Evolutionary conservation across 2,888 invertebrate genomes (phyloP).

Genomic region (Patella pellucida): DNA sequence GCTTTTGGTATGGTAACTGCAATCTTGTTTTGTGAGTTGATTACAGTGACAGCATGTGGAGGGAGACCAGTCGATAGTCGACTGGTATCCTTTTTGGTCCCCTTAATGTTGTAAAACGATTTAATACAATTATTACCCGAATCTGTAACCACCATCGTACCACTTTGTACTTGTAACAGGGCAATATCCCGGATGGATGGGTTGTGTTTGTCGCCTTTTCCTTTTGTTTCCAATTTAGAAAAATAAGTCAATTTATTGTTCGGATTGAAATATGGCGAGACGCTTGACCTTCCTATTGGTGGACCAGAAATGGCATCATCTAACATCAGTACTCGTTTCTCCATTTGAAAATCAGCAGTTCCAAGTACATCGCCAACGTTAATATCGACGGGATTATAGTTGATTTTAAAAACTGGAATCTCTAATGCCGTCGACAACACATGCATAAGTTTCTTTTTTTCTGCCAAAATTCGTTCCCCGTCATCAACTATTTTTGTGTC

Average conservation of each 20-base stretch:
- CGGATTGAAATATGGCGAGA: neutral
- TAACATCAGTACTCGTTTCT: neutral
- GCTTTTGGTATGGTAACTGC: conserved; percentile 17
- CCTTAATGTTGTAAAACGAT: conserved; percentile 10
- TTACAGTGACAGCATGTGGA: conserved; percentile 8
- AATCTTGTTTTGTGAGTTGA: neutral
- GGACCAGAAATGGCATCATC: no score
- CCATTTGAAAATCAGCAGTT: neutral
- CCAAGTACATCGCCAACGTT: no score
- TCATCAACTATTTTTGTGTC: no score
- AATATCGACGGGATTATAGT: no score
- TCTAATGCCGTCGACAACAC: no score
- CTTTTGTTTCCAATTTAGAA: neutral
- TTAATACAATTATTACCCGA: conserved; percentile 7
- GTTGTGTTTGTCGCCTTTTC: conserved; percentile 3
- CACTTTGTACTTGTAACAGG: neutral
- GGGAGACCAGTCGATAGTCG: neutral
- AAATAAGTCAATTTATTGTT: neutral
- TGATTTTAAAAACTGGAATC: no score
- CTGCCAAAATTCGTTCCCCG: no score
- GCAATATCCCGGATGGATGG: neutral
- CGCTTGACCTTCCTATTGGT: neutral
- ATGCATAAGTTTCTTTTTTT: no score
- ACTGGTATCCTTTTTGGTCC: neutral
- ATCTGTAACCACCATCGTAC: conserved; percentile 15